phyloP scores from a whole-genome alignment of 2,888 invertebrate species.

The Dynastes grantii region DNA sequence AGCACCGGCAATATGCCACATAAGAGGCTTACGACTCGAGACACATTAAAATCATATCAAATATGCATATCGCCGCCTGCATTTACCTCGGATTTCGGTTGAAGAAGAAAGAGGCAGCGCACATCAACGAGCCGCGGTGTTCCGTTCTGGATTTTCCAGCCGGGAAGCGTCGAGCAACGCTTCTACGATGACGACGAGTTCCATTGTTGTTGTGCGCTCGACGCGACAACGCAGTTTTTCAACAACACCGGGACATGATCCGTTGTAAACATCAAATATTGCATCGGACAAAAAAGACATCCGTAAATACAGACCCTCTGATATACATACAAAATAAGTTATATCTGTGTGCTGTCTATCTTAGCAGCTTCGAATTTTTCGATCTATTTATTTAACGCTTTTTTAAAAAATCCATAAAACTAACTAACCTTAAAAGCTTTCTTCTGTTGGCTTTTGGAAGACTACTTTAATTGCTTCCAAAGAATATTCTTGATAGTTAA shows the following conservation, averaged over 20 bases:
- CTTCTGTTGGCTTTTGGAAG: no score
- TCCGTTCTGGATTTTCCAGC: constrained; percentile 11
- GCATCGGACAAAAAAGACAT: neutral
- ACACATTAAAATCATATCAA: constrained; percentile 72
- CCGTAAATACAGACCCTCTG: no score
- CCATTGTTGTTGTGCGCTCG: constrained; percentile 6
- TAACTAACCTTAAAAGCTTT: no score
- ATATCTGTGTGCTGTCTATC: no score
- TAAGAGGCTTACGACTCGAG: constrained; percentile 71
- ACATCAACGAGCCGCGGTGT: constrained; percentile 10
- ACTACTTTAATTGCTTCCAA: no score
- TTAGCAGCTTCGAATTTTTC: no score
- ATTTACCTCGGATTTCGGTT: constrained; percentile 66
- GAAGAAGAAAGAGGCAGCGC: constrained; percentile 28
- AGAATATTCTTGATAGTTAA: no score
- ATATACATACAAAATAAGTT: neutral
- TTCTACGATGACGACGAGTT: neutral
- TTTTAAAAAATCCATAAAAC: no score
- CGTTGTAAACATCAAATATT: constrained; percentile 4
- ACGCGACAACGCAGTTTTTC: constrained; percentile 8
- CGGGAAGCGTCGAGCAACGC: neutral
- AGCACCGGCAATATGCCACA: constrained; percentile 69
- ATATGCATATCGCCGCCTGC: constrained; percentile 70
- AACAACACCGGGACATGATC: neutral
- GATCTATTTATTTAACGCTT: no score